Percentiles rank a stretch among this genome's conserved stretches.
Conservation (phyloP, 2,888 invertebrate genomes). For the Ochropleura plecta region DNA sequence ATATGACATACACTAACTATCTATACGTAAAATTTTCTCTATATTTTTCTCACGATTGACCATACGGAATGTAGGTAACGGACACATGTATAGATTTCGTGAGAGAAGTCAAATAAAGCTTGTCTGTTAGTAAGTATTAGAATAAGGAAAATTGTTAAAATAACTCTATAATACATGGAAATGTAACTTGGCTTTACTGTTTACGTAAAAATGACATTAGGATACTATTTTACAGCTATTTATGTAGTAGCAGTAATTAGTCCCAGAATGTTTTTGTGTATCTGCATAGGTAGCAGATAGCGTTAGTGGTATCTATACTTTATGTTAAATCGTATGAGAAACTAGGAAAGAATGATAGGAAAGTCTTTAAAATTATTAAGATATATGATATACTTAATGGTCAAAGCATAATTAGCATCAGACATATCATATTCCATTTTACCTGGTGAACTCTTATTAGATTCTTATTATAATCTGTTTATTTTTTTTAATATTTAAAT, state of each 20-base stretch:
- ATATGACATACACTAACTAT: conserved; percentile 48
- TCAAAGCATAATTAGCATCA: background rate
- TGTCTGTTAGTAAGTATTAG: conserved; percentile 32
- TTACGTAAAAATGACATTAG: too few species aligned
- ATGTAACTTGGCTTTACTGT: conserved; percentile 11
- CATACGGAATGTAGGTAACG: conserved; percentile 65
- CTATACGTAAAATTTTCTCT: conserved; percentile 61
- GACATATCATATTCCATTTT: background rate
- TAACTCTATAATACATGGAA: conserved; percentile 36
- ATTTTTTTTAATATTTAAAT: background rate
- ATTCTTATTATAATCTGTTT: conserved; percentile 13
- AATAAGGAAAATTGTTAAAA: conserved; percentile 45
- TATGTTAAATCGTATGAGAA: background rate
- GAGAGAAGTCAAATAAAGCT: conserved; percentile 58
- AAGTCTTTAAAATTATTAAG: too few species aligned
- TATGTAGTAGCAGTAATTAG: background rate
- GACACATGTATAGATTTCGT: conserved; percentile 65
- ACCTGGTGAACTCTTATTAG: background rate
- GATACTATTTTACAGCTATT: background rate
- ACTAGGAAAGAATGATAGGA: background rate
- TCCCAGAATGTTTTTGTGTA: background rate
- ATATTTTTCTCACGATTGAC: conserved; percentile 70
- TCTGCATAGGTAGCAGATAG: background rate
- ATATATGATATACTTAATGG: background rate
- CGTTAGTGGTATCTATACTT: background rate